Evolutionary conservation across 1,140 invertebrate species (phyloP).

Genomic region (Musca domestica): DNA sequence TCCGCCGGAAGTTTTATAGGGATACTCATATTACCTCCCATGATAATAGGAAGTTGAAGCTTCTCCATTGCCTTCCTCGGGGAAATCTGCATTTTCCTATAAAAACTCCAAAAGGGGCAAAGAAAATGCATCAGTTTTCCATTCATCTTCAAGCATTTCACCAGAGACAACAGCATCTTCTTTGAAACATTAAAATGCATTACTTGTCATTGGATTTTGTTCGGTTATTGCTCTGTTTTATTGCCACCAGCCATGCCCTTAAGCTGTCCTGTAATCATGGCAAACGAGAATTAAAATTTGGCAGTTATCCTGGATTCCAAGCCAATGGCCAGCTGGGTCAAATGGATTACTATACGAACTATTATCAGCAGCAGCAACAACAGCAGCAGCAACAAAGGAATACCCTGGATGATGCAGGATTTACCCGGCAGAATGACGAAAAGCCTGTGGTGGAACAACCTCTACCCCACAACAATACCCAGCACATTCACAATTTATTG

Average conservation of each 20-base stretch:
- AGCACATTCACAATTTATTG: not conserved
- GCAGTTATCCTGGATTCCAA: not conserved
- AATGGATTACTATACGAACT: not conserved
- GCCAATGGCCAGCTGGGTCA: not conserved
- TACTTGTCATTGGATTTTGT: not conserved
- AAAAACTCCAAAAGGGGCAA: not conserved
- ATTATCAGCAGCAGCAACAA: not conserved
- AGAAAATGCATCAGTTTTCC: not conserved
- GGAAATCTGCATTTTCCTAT: not conserved
- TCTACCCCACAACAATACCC: not conserved
- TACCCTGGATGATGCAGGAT: slow-evolving; percentile 1
- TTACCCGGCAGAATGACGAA: slow-evolving; percentile 6
- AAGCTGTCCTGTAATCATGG: not conserved
- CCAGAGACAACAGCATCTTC: not conserved
- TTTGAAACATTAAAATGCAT: not conserved
- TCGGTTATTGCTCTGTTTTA: not conserved
- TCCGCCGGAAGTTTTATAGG: slow-evolving; percentile 3
- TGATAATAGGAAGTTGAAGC: not conserved
- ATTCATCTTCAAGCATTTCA: not conserved
- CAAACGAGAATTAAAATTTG: not conserved
- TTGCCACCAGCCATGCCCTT: not conserved
- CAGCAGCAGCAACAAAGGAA: not conserved
- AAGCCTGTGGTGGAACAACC: not conserved
- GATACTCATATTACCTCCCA: not conserved
- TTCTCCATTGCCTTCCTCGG: not conserved